Evolutionary conservation across 1,140 invertebrate genomes (phyloP), one percentile per base, ranked within the genome.

Genomic region (Lepidurus couesii): DNA sequence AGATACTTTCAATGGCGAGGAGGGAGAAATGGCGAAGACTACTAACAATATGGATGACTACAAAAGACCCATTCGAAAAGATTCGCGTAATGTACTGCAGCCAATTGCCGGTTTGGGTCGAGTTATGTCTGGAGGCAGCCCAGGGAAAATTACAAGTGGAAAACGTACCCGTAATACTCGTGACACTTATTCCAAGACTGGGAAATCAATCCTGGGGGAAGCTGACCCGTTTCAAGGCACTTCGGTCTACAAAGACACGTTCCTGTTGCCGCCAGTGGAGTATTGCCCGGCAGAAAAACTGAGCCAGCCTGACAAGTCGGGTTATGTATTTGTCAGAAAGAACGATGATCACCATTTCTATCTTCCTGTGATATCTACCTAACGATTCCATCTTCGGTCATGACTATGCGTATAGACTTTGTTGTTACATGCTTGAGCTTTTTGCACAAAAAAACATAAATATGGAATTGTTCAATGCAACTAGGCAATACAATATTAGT

Each of bases 211-310:
- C 53, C 21, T 65, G 53, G 53, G 53, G 13, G 53, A 65, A 7
- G 53, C 9, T 7, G 13, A 65, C 53, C 16, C 53, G 53, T 9
- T 21, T 65, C 13, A 9, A 21, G 53, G 53, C 13, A 65, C 53
- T 65, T 65, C 53, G n/a, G 16, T 65, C 21, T 65, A 65, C 53
- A 9, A 65, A 65, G 53, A 65, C 53, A 65, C 53, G 16, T 65
- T 65, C 21, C 16, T 5, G 9, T 65, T 65, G 21, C 53, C 53
- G 6, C 8, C 8, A 21, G 53, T 65, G 53, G 53, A 65, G 53
- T 65, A 65, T 65, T 65, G 53, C 13, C 53, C 53, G 16, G 53
- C 53, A 1, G 53, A 65, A 65, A 65, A 65, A 21, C 53, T 65
- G 53, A 13, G 21, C 13, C 53, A 65, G 53, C 53, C 53, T 65